These are phyloP conservation scores for Oxyscelio sp. DNA, from an alignment of 2,888 invertebrate genomes.

Conservation along the genomic window DNA sequence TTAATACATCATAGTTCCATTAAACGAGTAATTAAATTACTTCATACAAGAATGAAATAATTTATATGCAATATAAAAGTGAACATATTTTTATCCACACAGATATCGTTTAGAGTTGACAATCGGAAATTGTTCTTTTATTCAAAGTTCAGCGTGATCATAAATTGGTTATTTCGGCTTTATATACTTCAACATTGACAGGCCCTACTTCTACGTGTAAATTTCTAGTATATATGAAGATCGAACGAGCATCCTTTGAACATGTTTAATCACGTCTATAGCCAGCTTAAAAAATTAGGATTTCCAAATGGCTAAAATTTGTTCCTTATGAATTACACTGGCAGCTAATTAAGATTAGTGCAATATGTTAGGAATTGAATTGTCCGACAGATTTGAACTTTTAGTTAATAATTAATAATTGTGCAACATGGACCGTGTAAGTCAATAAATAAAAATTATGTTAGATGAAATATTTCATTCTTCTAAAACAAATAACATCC, in stretches of 20 bases:
- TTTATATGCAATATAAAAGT: too few relatives aligned
- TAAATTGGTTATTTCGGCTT: constrained; percentile 50
- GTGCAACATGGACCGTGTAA: neutral
- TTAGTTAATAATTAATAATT: constrained; percentile 15
- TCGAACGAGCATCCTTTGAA: constrained; percentile 59
- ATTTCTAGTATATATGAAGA: constrained; percentile 45
- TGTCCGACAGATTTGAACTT: constrained; percentile 13
- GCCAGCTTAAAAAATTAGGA: constrained; percentile 61
- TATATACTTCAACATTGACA: constrained; percentile 38
- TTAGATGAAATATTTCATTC: neutral
- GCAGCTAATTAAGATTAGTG: constrained; percentile 42
- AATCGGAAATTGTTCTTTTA: too few relatives aligned
- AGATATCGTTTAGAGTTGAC: too few relatives aligned
- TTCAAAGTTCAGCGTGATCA: too few relatives aligned
- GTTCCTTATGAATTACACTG: constrained; percentile 57
- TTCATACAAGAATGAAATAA: too few relatives aligned
- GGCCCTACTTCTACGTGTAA: constrained; percentile 28
- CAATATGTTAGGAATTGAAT: constrained; percentile 34
- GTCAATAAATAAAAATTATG: neutral
- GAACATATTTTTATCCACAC: too few relatives aligned
- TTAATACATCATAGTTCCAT: too few relatives aligned
- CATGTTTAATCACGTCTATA: constrained; percentile 54
- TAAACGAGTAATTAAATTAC: too few relatives aligned
- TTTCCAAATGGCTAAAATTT: constrained; percentile 55
- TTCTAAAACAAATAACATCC: constrained; percentile 4